These are phyloP conservation scores for Seira musarum DNA, from an alignment of 2,888 invertebrate genomes.

Conservation along the genomic window DNA sequence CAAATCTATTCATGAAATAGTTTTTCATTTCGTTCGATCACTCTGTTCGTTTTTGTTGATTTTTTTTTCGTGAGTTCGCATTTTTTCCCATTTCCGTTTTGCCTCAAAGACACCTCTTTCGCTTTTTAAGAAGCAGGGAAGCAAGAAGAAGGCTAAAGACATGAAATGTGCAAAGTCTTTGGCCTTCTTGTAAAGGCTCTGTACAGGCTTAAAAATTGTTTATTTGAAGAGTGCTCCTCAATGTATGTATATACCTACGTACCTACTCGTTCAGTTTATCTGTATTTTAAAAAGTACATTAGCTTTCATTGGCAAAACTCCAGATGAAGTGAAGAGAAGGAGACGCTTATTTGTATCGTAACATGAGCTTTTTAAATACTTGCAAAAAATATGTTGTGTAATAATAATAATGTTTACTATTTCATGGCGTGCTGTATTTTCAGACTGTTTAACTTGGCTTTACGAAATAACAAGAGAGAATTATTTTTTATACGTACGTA, in stretches of 20 bases:
- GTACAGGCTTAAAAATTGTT: neutral
- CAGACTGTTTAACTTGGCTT: neutral
- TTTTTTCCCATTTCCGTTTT: neutral
- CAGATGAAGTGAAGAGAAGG: constrained; percentile 7
- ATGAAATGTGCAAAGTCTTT: constrained; percentile 31
- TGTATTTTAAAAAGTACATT: constrained; percentile 46
- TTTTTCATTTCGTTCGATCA: neutral
- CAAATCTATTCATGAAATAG: neutral
- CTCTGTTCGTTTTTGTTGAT: neutral
- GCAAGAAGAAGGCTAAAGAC: neutral
- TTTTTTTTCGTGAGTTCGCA: neutral
- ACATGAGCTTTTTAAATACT: neutral
- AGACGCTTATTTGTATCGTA: neutral
- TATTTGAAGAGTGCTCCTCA: constrained; percentile 22
- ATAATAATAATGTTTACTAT: constrained; percentile 40
- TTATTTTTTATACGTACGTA: too few species aligned
- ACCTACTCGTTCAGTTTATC: neutral
- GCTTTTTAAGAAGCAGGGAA: too few species aligned
- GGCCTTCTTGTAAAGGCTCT: constrained; percentile 39
- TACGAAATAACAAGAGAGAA: too few species aligned
- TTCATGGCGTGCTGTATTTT: constrained; percentile 26
- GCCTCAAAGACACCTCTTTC: neutral
- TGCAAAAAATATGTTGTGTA: neutral
- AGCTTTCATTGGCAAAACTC: constrained; percentile 55
- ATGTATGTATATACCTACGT: neutral